phyloP scores from a whole-genome alignment of 2,113 vertebrate species.

The Coryphaenoides rupestris region DNA sequence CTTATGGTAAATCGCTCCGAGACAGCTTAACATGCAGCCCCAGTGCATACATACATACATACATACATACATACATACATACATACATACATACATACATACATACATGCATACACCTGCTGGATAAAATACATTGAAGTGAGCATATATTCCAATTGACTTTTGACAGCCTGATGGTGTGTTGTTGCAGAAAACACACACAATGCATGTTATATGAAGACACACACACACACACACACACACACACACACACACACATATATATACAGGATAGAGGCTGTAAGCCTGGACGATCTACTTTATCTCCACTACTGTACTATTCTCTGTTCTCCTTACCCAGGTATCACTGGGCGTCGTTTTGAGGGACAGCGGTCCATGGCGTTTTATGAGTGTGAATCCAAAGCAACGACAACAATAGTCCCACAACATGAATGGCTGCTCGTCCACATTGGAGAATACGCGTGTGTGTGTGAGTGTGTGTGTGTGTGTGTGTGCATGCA shows the following conservation, averaged over 20 bases:
- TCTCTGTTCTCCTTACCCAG: slow-evolving; percentile 73
- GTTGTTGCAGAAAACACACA: no score
- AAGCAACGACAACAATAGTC: slow-evolving; percentile 75
- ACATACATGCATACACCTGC: no score
- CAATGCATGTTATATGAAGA: no score
- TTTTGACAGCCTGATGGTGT: no score
- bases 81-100: no score
- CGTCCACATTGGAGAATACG: slow-evolving; percentile 34
- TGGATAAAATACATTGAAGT: no score
- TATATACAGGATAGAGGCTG: no score
- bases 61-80: no score
- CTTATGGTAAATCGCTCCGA: slow-evolving; percentile 46
- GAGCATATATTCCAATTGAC: no score
- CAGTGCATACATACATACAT: no score
- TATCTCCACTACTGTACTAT: neutral
- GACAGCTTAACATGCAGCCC: slow-evolving; percentile 41
- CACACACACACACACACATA: no score
- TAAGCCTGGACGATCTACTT: neutral
- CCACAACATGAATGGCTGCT: slow-evolving; percentile 73
- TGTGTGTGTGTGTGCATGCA: slow-evolving; percentile 18
- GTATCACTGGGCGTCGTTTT: slow-evolving; percentile 78
- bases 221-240: no score
- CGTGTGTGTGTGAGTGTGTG: slow-evolving; percentile 22
- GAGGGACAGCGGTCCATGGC: slow-evolving; percentile 75
- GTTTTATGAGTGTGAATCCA: slow-evolving; percentile 68